These are phyloP conservation scores for Hydropsyche tenuis DNA, from an alignment of 1,140 invertebrate species.

Conservation along the genomic window DNA sequence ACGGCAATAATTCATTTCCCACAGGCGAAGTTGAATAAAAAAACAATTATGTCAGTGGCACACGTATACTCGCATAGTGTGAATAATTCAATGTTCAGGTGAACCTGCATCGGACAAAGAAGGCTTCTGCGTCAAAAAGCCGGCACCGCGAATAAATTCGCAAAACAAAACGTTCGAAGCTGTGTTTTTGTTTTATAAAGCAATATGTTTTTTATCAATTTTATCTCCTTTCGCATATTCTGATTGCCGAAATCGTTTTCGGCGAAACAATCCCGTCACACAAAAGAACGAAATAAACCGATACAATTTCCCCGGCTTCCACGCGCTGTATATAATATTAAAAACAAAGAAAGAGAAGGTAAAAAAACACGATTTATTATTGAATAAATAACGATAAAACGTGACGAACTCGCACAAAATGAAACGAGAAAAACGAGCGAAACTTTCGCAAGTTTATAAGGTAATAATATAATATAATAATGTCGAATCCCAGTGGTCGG, in stretches of 20 bases:
- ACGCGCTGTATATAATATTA: too few relatives aligned
- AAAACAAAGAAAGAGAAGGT: too few relatives aligned
- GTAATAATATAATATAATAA: slow-evolving; percentile 23
- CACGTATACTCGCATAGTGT: slow-evolving; percentile 15
- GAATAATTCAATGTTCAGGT: slow-evolving; percentile 10
- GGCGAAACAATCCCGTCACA: too few relatives aligned
- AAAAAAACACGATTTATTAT: too few relatives aligned
- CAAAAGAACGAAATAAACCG: too few relatives aligned
- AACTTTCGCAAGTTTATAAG: background rate
- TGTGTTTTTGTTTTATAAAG: too few relatives aligned
- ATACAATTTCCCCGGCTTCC: too few relatives aligned
- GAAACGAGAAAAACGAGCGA: background rate
- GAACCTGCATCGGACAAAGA: slow-evolving; percentile 36
- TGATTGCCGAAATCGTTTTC: too few relatives aligned
- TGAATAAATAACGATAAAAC: background rate
- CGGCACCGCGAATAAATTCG: slow-evolving; percentile 36
- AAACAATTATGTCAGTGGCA: slow-evolving; percentile 45
- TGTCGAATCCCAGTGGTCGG: background rate
- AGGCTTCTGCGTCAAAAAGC: slow-evolving; percentile 37
- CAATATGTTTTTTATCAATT: too few relatives aligned
- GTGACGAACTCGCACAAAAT: background rate
- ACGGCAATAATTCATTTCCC: slow-evolving; percentile 46
- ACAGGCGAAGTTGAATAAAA: slow-evolving; percentile 22
- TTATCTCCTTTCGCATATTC: too few relatives aligned
- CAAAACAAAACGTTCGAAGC: background rate